Evolutionary conservation across 2,113 vertebrate species (phyloP), one percentile per base, ranked within the genome.

Genomic region (Rhizomys pruinosus): DNA sequence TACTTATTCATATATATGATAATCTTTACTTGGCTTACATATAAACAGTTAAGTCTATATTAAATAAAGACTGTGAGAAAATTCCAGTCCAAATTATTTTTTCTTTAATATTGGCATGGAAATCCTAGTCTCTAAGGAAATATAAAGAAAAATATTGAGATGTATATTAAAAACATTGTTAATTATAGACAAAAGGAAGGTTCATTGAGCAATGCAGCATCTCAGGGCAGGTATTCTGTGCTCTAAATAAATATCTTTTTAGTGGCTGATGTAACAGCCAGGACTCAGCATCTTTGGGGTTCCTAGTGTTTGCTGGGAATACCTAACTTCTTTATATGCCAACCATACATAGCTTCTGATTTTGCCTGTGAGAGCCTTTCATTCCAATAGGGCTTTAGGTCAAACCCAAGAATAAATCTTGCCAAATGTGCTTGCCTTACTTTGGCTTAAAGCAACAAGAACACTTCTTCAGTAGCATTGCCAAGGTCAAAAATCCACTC

Each of bases 401-500:
- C 32, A 69, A 78, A 52, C 82, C 82, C 78, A 81, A 87, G 57
- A 88, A 57, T 7, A 74, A 88, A 63, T 1, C 13, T 72, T 64
- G 86, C 89, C 86, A 96, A 90, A 88, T 34, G 27, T 27, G 74
- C 5, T 37, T 1, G 84, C 6, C 25, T 37, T 68, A 44, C 52
- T 77, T 81, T 92, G 89, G 89, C 73, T 68, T 79, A n/a, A 74
- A 85, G 57, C 7, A 89, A 23, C 9, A 80, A 57, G 42, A 71
- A 74, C 52, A 3, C 15, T 80, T 89, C 68, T 47, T 78, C 73
- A 37, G 0, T 74, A 42, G 19, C 59, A 92, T 39, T 89, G 87
- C 84, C 95, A 92, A 39, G 11, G 59, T 25, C 52, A 76, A 71
- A 89, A 89, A 95, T 66, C 47, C 55, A 52, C 77, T 94, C 79